phyloP scores from a whole-genome alignment of 1,140 invertebrate species.

The Probaryconus sp. region DNA sequence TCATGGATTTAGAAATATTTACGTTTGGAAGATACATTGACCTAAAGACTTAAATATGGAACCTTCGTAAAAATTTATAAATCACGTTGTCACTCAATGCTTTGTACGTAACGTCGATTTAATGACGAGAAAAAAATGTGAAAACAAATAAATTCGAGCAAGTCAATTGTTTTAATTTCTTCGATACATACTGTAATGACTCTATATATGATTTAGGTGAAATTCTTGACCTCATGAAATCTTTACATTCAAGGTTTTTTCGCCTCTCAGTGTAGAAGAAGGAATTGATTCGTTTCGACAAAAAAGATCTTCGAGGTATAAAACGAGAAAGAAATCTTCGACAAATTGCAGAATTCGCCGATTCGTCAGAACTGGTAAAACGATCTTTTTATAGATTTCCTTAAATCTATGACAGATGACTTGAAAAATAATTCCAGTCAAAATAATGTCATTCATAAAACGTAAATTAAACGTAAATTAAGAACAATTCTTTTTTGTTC shows the following conservation, averaged over 20 bases:
- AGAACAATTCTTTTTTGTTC: not conserved
- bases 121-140: too few species aligned
- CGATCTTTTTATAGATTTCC: not conserved
- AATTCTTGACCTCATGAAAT: not conserved
- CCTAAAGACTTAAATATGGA: too few species aligned
- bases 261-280: not conserved
- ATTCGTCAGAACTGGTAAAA: conserved; percentile 10
- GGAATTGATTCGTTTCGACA: conserved; percentile 10
- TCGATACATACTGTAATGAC: too few species aligned
- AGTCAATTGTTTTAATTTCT: too few species aligned
- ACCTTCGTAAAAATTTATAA: too few species aligned
- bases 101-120: too few species aligned
- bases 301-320: not conserved
- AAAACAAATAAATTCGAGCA: too few species aligned
- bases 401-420: too few species aligned
- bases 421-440: too few species aligned
- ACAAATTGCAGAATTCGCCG: conserved; percentile 5
- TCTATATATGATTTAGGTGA: not conserved
- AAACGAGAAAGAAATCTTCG: conserved; percentile 2
- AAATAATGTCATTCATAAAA: not conserved
- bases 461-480: not conserved
- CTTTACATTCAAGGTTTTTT: conserved; percentile 10
- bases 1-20: too few species aligned
- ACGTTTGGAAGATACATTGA: too few species aligned
- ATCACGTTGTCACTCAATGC: not conserved